Evolutionary conservation across 2,888 invertebrate genomes (phyloP).

Genomic region (Campaea margaritaria): DNA sequence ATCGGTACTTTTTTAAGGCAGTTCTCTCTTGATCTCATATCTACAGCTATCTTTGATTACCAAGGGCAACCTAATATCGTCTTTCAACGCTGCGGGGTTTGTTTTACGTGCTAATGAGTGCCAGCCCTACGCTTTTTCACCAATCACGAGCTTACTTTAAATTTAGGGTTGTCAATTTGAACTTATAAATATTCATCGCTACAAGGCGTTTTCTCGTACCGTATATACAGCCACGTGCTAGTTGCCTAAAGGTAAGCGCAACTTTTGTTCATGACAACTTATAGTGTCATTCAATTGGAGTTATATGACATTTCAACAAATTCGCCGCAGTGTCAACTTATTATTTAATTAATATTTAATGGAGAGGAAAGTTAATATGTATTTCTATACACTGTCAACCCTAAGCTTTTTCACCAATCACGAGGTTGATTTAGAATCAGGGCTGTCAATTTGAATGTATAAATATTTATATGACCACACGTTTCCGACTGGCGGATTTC

Average conservation of each 20-base stretch:
- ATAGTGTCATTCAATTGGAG: too few species aligned
- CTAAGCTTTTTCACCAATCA: slow-evolving; percentile 34
- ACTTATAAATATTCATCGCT: slow-evolving; percentile 56
- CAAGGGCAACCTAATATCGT: slow-evolving; percentile 12
- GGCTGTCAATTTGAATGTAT: slow-evolving; percentile 55
- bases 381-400: slow-evolving; percentile 36
- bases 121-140: slow-evolving; percentile 42
- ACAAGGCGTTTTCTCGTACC: too few species aligned
- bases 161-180: slow-evolving; percentile 50
- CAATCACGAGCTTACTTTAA: slow-evolving; percentile 32
- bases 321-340: too few species aligned
- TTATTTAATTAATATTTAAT: too few species aligned
- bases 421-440: slow-evolving; percentile 36
- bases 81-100: slow-evolving; percentile 15
- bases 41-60: slow-evolving; percentile 1
- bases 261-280: too few species aligned
- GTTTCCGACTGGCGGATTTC: slow-evolving; percentile 42
- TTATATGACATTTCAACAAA: too few species aligned
- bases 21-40: slow-evolving; percentile 9
- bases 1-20: neutral
- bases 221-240: too few species aligned
- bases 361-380: too few species aligned
- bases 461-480: slow-evolving; percentile 55
- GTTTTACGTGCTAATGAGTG: slow-evolving; percentile 59
- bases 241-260: too few species aligned